A percentile compares a stretch with the other conserved stretches of the same genome.
Conservation (phyloP, 2,797 vertebrate species). For the Esox masquinongy region DNA sequence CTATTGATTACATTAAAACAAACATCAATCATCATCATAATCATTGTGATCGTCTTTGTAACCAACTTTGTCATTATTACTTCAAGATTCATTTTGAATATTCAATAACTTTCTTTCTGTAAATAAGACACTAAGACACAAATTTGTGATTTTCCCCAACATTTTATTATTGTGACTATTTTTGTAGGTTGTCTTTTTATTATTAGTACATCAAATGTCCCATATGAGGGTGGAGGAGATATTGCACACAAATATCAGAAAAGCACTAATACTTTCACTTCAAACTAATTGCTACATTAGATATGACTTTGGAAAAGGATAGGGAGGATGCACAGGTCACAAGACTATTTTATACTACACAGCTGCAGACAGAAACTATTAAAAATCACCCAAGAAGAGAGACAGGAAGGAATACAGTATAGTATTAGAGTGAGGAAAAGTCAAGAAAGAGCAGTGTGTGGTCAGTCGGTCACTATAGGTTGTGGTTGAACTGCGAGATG, state of each 20-base stretch:
- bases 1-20: background rate
- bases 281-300: constrained; percentile 95
- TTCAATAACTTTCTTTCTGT: background rate
- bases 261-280: constrained; percentile 97
- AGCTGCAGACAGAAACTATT: constrained; percentile 92
- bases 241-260: constrained; percentile 99
- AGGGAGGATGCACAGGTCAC: constrained; percentile 90
- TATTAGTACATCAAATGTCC: constrained; percentile 88
- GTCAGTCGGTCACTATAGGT: constrained; percentile 7
- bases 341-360: constrained; percentile 90
- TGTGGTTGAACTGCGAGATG: constrained; percentile 50
- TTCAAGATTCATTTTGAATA: background rate
- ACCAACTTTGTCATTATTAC: background rate
- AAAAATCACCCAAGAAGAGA: constrained; percentile 89
- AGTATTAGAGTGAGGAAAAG: constrained; percentile 6
- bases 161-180: constrained; percentile 91
- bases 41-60: background rate
- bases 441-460: constrained; percentile 43
- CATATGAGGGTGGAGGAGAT: constrained; percentile 82
- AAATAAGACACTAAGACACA: constrained; percentile 23
- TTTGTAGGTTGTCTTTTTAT: constrained; percentile 70
- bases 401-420: constrained; percentile 56
- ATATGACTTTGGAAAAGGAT: constrained; percentile 86
- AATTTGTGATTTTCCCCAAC: constrained; percentile 72
- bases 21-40: background rate